Evolutionary conservation across 2,797 vertebrate species (phyloP).

Genomic region (Phylloscopus collybita): DNA sequence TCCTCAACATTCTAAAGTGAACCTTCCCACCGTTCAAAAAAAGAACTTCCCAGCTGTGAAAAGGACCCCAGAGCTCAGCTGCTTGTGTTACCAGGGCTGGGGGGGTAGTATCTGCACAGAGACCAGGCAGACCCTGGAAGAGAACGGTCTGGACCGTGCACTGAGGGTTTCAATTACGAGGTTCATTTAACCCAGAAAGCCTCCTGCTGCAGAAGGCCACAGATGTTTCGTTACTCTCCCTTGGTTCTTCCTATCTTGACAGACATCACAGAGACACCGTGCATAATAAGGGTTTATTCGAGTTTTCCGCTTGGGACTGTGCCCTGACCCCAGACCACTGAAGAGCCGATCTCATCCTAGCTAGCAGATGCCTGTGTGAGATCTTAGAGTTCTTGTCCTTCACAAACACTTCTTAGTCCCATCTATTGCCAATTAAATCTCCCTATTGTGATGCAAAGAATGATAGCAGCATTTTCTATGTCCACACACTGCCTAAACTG

Average conservation of each 20-base stretch:
- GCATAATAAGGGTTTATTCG: not conserved
- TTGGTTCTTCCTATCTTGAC: not conserved
- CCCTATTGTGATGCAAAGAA: conserved; percentile 13
- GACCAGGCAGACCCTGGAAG: not conserved
- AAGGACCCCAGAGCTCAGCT: not conserved
- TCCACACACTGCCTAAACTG: not conserved
- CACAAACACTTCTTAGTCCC: not conserved
- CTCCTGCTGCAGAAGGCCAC: not conserved
- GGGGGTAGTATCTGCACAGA: not conserved
- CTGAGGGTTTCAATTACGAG: not conserved
- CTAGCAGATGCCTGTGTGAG: not conserved
- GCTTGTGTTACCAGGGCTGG: not conserved
- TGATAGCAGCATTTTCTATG: not conserved
- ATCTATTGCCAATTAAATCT: not conserved
- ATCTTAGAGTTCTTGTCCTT: conserved; percentile 26
- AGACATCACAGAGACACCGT: not conserved
- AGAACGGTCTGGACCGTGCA: accelerated
- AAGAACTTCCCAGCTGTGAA: not conserved
- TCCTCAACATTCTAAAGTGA: not conserved
- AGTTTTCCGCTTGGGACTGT: not conserved
- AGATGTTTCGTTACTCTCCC: not conserved
- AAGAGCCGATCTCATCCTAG: not conserved
- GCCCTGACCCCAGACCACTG: conserved; percentile 20
- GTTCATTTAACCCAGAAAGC: not conserved
- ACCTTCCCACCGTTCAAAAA: not conserved